Conservation (phyloP, 2,797 vertebrate genomes). For the Linurgus olivaceus region DNA sequence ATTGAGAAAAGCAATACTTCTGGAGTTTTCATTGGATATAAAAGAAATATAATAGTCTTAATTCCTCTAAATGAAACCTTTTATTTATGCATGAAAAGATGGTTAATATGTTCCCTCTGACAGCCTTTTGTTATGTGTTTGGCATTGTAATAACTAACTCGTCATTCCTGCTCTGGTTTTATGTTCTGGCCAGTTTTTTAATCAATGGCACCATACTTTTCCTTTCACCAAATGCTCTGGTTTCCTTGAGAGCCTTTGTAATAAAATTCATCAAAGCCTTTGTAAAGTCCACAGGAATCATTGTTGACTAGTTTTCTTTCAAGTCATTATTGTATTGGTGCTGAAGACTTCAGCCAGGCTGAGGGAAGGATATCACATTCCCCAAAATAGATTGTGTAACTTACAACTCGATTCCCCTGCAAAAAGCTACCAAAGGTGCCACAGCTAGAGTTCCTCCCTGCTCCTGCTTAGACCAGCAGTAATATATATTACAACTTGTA, state of each 20-base stretch:
- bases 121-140: neutral
- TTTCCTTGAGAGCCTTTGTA: slow-evolving; percentile 1
- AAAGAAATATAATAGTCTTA: neutral
- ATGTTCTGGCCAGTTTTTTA: neutral
- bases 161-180: neutral
- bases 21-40: neutral
- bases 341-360: neutral
- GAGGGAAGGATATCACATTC: neutral
- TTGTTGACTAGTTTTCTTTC: neutral
- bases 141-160: neutral
- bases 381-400: neutral
- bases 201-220: neutral
- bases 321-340: neutral
- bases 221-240: neutral
- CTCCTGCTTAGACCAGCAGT: slow-evolving; percentile 31
- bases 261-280: neutral
- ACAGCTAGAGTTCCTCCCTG: neutral
- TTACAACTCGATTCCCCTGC: neutral
- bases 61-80: neutral
- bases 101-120: neutral
- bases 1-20: neutral
- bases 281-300: neutral
- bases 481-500: slow-evolving; percentile 3
- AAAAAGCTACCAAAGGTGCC: neutral
- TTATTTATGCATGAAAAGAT: slow-evolving; percentile 5